Evolutionary conservation across 2,113 vertebrate species (phyloP).

Genomic region (Pteruthius melanotis): DNA sequence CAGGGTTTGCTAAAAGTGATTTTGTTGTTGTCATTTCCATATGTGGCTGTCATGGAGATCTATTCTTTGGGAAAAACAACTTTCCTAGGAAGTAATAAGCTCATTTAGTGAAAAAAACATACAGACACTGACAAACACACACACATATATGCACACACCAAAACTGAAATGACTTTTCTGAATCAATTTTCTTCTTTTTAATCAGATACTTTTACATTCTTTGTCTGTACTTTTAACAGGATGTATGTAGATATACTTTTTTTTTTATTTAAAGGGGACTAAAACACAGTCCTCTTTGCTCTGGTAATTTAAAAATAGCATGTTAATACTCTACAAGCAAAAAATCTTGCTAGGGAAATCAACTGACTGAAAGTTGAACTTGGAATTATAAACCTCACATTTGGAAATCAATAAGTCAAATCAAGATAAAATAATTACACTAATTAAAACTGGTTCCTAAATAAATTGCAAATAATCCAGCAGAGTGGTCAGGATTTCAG

Average conservation of each 20-base stretch:
- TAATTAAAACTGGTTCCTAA: slow-evolving; percentile 46
- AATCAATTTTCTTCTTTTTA: background rate
- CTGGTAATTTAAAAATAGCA: background rate
- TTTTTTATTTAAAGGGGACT: background rate
- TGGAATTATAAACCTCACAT: slow-evolving; percentile 34
- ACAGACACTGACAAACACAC: background rate
- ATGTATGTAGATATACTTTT: background rate
- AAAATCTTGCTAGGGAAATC: slow-evolving; percentile 28
- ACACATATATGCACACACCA: accelerated
- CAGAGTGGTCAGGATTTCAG: background rate
- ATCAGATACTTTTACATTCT: background rate
- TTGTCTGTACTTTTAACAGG: background rate
- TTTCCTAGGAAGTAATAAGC: background rate
- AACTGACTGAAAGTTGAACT: slow-evolving; percentile 40
- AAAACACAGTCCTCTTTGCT: background rate
- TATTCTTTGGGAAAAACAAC: background rate
- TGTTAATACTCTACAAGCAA: background rate
- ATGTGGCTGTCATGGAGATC: background rate
- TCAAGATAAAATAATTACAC: slow-evolving; percentile 53
- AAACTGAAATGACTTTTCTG: background rate
- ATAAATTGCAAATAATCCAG: slow-evolving; percentile 60
- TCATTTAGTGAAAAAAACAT: background rate
- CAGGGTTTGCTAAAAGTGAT: background rate
- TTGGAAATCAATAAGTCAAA: slow-evolving; percentile 31
- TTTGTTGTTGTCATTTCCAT: background rate